Evolutionary conservation across 2,888 invertebrate species (phyloP).

Genomic region (Nephrotoma appendiculata): DNA sequence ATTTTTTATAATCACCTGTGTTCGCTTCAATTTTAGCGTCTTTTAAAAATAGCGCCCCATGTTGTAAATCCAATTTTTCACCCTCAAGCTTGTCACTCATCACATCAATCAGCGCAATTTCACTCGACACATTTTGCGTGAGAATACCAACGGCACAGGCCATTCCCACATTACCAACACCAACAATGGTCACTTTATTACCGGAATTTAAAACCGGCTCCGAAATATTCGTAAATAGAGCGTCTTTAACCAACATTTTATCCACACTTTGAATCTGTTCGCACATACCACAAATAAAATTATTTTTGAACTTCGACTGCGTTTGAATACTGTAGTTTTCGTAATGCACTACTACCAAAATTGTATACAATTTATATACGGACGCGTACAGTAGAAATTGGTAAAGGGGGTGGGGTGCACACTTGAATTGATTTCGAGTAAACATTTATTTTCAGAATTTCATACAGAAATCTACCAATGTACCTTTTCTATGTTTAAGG

Average conservation of each 20-base stretch:
- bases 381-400: background rate
- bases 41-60: slow-evolving; percentile 70
- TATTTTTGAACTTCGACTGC: background rate
- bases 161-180: slow-evolving; percentile 85
- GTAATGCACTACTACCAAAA: background rate
- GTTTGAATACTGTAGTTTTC: background rate
- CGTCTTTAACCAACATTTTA: background rate
- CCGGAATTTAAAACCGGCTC: slow-evolving; percentile 29
- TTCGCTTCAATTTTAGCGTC: slow-evolving; percentile 66
- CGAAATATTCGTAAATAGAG: slow-evolving; percentile 10
- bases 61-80: slow-evolving; percentile 84
- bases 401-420: background rate
- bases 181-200: slow-evolving; percentile 73
- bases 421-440: background rate
- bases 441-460: too few species aligned
- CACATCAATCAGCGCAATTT: slow-evolving; percentile 69
- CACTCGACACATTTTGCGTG: slow-evolving; percentile 67
- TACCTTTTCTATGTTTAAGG: background rate
- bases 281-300: background rate
- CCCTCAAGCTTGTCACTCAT: slow-evolving; percentile 72
- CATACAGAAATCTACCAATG: too few species aligned
- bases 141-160: slow-evolving; percentile 76
- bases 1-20: slow-evolving; percentile 33
- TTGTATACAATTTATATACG: background rate
- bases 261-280: background rate